phyloP scores from a whole-genome alignment of 1,140 invertebrate genomes.

The Himalopsyche phryganea region DNA sequence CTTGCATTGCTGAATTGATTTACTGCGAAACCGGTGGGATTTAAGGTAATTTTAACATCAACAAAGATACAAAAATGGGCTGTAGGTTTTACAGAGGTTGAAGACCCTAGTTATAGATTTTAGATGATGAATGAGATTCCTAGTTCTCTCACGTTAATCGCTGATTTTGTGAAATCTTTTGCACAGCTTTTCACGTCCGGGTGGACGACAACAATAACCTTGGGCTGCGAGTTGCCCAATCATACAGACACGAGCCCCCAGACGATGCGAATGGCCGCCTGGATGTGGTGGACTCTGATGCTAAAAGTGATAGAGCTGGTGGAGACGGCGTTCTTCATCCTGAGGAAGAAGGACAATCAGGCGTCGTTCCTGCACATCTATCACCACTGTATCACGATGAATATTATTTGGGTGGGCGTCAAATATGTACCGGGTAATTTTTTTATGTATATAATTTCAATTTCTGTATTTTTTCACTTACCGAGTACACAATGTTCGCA shows the following conservation, averaged over 20 bases:
- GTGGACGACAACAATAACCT: slow-evolving; percentile 59
- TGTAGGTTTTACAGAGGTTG: too few relatives aligned
- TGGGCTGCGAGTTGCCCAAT: slow-evolving; percentile 67
- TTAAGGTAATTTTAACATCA: too few relatives aligned
- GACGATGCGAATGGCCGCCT: slow-evolving; percentile 61
- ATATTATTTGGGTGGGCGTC: slow-evolving; percentile 66
- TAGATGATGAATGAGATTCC: too few relatives aligned
- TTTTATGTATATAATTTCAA: neutral
- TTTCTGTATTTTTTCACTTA: too few relatives aligned
- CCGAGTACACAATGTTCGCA: too few relatives aligned
- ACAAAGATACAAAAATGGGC: too few relatives aligned
- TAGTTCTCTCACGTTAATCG: too few relatives aligned
- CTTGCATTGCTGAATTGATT: too few relatives aligned
- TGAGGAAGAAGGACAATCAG: slow-evolving; percentile 70
- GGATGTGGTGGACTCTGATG: slow-evolving; percentile 45
- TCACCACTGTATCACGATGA: slow-evolving; percentile 64
- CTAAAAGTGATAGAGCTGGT: slow-evolving; percentile 44
- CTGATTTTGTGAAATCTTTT: too few relatives aligned
- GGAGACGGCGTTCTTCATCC: slow-evolving; percentile 60
- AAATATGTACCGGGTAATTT: slow-evolving; percentile 64
- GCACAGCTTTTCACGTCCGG: slow-evolving; percentile 48
- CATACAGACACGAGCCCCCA: slow-evolving; percentile 58
- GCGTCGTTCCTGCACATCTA: slow-evolving; percentile 70
- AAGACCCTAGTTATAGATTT: too few relatives aligned
- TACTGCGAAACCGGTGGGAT: too few relatives aligned